Evolutionary conservation across 2,113 vertebrate species (phyloP).

Genomic region (Fregetta grallaria): DNA sequence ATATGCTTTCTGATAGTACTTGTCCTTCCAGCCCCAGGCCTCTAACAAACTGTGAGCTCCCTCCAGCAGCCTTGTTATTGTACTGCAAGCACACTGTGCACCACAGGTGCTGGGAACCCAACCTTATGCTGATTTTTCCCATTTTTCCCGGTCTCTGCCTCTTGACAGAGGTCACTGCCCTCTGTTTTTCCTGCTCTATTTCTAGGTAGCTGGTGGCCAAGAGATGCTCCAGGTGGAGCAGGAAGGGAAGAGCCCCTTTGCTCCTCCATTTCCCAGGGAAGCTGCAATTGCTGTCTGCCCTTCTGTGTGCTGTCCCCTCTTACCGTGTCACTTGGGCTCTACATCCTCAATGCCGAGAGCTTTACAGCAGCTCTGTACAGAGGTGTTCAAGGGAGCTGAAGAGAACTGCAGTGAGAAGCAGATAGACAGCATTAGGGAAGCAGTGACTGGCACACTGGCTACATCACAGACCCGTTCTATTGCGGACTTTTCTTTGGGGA

Average conservation of each 20-base stretch:
- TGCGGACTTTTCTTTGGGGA: neutral
- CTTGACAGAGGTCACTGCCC: neutral
- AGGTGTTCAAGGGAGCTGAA: neutral
- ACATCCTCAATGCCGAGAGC: neutral
- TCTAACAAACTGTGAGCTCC: slow-evolving; percentile 26
- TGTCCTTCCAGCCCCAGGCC: neutral
- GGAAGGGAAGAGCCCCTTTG: neutral
- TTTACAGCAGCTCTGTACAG: neutral
- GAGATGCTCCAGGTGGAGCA: neutral
- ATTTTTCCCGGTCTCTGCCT: neutral
- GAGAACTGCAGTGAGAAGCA: slow-evolving; percentile 9
- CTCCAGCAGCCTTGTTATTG: neutral
- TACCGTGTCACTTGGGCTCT: neutral
- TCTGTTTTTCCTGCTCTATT: neutral
- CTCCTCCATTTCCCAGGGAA: neutral
- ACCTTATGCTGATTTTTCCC: neutral
- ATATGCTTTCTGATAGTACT: neutral
- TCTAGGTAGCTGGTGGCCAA: neutral
- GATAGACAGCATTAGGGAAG: neutral
- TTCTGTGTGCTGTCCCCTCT: neutral
- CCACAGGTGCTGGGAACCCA: neutral
- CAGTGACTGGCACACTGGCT: neutral
- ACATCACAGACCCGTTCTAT: neutral
- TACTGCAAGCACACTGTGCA: neutral
- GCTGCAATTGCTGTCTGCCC: neutral